phyloP scores from a whole-genome alignment of 2,888 invertebrate genomes.

The Galerucella nymphaeae region DNA sequence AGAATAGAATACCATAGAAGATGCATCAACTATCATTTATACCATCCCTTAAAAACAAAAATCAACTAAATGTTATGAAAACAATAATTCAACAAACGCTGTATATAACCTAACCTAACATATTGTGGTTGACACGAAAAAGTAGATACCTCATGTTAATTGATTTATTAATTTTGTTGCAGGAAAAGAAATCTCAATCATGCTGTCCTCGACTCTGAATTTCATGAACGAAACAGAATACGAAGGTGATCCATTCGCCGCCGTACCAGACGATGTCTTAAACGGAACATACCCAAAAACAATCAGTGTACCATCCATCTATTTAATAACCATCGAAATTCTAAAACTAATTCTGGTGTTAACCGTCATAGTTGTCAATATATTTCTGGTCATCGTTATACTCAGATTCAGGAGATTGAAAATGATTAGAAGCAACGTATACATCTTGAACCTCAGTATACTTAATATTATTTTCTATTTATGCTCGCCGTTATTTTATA shows the following conservation, averaged over 20 bases:
- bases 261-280: constrained; percentile 12
- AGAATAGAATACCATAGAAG: no score
- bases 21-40: no score
- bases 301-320: not conserved
- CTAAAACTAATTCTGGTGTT: constrained; percentile 28
- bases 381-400: constrained; percentile 37
- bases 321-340: constrained; percentile 22
- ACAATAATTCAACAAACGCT: no score
- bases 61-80: no score
- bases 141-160: not conserved
- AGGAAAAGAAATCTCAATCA: not conserved
- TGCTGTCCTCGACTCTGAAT: constrained; percentile 5
- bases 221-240: constrained; percentile 32
- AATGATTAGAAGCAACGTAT: constrained; percentile 25
- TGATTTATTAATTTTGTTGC: not conserved
- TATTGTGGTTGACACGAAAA: no score
- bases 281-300: not conserved
- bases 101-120: no score
- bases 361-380: constrained; percentile 27
- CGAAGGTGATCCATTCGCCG: constrained; percentile 35
- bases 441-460: constrained; percentile 31
- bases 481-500: constrained; percentile 27
- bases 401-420: constrained; percentile 34
- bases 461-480: constrained; percentile 31
- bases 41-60: no score